Evolutionary conservation across 1,140 invertebrate genomes (phyloP).

Genomic region (Trissolcus basalis): DNA sequence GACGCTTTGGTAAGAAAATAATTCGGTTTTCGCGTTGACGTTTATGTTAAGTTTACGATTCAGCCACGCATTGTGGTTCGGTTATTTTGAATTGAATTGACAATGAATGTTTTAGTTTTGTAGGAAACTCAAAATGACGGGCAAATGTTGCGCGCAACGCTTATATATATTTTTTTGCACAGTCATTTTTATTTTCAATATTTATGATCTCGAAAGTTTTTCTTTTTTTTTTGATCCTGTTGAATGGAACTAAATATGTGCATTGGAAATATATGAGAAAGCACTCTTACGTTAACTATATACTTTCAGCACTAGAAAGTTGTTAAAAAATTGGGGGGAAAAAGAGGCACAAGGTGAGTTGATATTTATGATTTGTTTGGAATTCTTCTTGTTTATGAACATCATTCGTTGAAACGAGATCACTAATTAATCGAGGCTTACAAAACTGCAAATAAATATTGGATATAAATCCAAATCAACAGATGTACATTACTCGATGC

Average conservation of each 20-base stretch:
- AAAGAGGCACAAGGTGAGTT: no score
- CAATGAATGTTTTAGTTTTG: slow-evolving; percentile 56
- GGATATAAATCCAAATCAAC: slow-evolving; percentile 53
- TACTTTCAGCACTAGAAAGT: no score
- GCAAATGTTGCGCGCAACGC: no score
- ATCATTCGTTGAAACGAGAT: slow-evolving; percentile 17
- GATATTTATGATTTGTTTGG: no score
- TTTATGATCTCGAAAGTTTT: slow-evolving; percentile 19
- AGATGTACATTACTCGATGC: slow-evolving; percentile 46
- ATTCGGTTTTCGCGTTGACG: slow-evolving; percentile 54
- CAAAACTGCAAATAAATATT: slow-evolving; percentile 48
- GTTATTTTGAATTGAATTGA: slow-evolving; percentile 55
- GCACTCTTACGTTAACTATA: no score
- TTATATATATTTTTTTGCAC: slow-evolving; percentile 12
- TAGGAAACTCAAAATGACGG: slow-evolving; percentile 43
- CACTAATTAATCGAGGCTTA: slow-evolving; percentile 32
- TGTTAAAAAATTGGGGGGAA: no score
- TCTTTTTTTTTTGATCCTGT: slow-evolving; percentile 1
- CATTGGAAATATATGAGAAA: no score
- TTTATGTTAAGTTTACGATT: slow-evolving; percentile 56
- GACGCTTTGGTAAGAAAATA: slow-evolving; percentile 45
- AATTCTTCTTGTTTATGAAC: neutral
- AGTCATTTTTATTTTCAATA: slow-evolving; percentile 36
- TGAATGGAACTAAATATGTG: neutral
- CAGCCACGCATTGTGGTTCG: slow-evolving; percentile 52